Conservation (phyloP, 1,140 invertebrate genomes). For the Procambarus virginalis region DNA sequence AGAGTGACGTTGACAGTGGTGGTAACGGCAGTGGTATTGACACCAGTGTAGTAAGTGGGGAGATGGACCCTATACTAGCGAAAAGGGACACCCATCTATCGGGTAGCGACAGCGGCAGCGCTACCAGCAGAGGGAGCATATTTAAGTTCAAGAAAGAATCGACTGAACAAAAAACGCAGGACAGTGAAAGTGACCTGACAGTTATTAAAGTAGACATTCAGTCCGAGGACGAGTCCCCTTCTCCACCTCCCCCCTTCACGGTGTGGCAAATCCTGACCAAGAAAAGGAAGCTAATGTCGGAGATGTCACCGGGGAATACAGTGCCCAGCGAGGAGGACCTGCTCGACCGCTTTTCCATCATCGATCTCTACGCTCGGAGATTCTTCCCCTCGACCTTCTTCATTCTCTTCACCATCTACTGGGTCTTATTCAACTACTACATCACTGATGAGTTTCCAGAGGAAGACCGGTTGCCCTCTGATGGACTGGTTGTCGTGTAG, state of each 20-base stretch:
- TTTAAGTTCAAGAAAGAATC: slow-evolving; percentile 47
- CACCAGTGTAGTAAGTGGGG: slow-evolving; percentile 55
- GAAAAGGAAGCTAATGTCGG: slow-evolving; percentile 65
- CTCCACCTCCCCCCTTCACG: slow-evolving; percentile 55
- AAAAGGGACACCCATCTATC: slow-evolving; percentile 6
- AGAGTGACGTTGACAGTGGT: slow-evolving; percentile 30
- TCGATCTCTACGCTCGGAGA: slow-evolving; percentile 76
- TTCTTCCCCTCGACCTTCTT: slow-evolving; percentile 76
- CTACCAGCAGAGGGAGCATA: slow-evolving; percentile 44
- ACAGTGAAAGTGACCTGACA: slow-evolving; percentile 55
- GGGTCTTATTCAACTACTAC: slow-evolving; percentile 75
- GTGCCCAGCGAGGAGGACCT: slow-evolving; percentile 71
- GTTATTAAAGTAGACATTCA: slow-evolving; percentile 64
- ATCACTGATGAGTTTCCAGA: slow-evolving; percentile 72
- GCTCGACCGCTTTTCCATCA: slow-evolving; percentile 74
- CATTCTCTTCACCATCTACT: slow-evolving; percentile 77
- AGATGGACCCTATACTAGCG: slow-evolving; percentile 38
- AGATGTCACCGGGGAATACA: slow-evolving; percentile 60
- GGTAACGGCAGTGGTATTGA: slow-evolving; percentile 24
- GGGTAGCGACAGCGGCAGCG: slow-evolving; percentile 47
- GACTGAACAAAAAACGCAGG: slow-evolving; percentile 26
- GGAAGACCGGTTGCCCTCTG: slow-evolving; percentile 18
- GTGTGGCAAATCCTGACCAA: slow-evolving; percentile 71
- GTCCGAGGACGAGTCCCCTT: slow-evolving; percentile 57
- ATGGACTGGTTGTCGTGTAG: slow-evolving; percentile 38